Evolutionary conservation across 1,140 invertebrate genomes (phyloP).

Genomic region (Archivesica marissinica): DNA sequence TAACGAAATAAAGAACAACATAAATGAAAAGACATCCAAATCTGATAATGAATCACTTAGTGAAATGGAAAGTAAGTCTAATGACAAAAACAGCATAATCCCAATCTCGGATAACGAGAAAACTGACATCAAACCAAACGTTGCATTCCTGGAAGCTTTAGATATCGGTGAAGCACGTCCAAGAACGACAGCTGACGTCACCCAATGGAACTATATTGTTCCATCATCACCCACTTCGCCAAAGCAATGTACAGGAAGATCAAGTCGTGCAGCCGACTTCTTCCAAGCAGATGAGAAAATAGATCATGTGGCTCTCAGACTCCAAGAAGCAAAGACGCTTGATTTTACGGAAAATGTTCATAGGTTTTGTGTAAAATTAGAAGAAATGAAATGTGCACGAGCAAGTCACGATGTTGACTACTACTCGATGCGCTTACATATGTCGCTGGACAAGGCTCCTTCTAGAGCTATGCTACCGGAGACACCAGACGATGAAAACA

Average conservation of each 20-base stretch:
- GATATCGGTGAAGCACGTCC: not conserved
- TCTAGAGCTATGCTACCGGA: conserved; percentile 21
- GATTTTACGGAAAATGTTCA: conserved; percentile 50
- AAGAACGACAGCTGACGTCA: conserved; percentile 11
- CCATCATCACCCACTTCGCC: conserved; percentile 39
- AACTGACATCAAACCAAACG: not conserved
- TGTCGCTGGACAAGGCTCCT: not conserved
- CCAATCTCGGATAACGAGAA: not conserved
- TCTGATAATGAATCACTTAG: not conserved
- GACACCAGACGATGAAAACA: conserved; percentile 58
- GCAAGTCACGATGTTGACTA: conserved; percentile 31
- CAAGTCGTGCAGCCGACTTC: conserved; percentile 34
- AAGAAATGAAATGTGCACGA: conserved; percentile 18
- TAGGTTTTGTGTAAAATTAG: conserved; percentile 52
- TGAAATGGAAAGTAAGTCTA: not conserved
- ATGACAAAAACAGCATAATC: not conserved
- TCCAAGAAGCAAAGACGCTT: conserved; percentile 25
- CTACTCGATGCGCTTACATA: conserved; percentile 41
- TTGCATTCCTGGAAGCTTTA: conserved; percentile 30
- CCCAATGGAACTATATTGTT: not conserved
- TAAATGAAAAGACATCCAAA: not conserved
- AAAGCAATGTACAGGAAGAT: not conserved
- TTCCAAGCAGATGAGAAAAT: conserved; percentile 52
- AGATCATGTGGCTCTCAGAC: conserved; percentile 32
- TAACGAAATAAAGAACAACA: not conserved